Evolutionary conservation across 1,140 invertebrate genomes (phyloP).

Genomic region (Radopholus similis): DNA sequence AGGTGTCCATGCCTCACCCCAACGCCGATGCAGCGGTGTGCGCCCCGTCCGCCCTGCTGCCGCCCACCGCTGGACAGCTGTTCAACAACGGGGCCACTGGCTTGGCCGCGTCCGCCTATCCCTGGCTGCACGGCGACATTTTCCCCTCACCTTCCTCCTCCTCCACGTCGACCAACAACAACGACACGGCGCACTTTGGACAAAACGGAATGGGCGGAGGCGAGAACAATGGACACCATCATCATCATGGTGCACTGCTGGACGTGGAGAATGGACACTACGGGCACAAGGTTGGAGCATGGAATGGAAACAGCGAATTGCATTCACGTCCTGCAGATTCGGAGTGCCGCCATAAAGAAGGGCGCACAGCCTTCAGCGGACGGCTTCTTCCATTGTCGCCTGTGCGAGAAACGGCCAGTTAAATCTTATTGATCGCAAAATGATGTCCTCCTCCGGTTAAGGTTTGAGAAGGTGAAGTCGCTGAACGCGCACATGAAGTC

Average conservation of each 20-base stretch:
- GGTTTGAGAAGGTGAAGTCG: conserved; percentile 58
- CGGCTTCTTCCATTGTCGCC: conserved; percentile 59
- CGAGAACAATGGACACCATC: neutral
- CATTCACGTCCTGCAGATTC: conserved; percentile 14
- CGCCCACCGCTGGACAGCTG: neutral
- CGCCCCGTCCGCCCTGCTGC: conserved; percentile 15
- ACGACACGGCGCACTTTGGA: neutral
- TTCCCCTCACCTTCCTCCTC: conserved; percentile 45
- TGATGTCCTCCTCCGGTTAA: neutral
- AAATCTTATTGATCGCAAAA: neutral
- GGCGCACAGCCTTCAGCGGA: conserved; percentile 59
- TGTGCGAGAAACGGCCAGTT: conserved; percentile 51
- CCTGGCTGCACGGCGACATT: conserved; percentile 44
- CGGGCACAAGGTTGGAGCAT: neutral
- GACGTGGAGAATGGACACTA: neutral
- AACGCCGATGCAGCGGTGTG: neutral
- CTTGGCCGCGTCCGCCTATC: conserved; percentile 16
- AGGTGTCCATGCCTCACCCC: neutral
- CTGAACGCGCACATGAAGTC: conserved; percentile 60
- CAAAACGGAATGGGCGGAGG: neutral
- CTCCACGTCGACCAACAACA: conserved; percentile 26
- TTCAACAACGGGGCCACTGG: neutral
- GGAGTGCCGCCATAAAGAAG: conserved; percentile 36
- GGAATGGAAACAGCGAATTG: neutral
- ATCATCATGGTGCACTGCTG: neutral